Conservation (phyloP, 2,888 invertebrate species). For the Mimas tiliae region DNA sequence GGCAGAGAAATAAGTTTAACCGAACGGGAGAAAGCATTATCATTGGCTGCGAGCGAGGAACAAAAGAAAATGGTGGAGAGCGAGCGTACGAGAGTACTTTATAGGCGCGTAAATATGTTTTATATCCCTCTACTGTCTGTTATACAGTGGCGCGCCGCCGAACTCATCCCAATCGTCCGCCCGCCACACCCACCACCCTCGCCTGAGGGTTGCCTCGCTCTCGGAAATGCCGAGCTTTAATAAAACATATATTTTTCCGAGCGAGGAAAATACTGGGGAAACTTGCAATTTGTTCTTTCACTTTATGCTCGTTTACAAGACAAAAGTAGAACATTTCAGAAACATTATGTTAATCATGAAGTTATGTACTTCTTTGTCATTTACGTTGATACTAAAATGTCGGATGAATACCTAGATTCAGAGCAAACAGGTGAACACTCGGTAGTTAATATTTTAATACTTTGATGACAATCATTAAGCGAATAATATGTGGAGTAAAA, state of each 20-base stretch:
- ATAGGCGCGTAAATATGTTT: slow-evolving; percentile 86
- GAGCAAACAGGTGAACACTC: background rate
- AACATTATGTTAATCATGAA: slow-evolving; percentile 84
- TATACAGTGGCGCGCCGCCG: slow-evolving; percentile 82
- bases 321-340: slow-evolving; percentile 84
- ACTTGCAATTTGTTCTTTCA: slow-evolving; percentile 85
- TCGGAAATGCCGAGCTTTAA: slow-evolving; percentile 85
- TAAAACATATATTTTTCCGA: slow-evolving; percentile 85
- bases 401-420: background rate
- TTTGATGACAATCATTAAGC: background rate
- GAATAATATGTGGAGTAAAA: background rate
- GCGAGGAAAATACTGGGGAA: slow-evolving; percentile 85
- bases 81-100: slow-evolving; percentile 84
- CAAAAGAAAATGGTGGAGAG: slow-evolving; percentile 84
- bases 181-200: slow-evolving; percentile 63
- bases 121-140: slow-evolving; percentile 85
- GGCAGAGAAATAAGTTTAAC: slow-evolving; percentile 83
- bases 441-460: slow-evolving; percentile 8
- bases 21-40: slow-evolving; percentile 83
- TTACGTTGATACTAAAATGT: slow-evolving; percentile 35
- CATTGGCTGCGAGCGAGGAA: slow-evolving; percentile 82
- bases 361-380: slow-evolving; percentile 71
- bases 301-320: slow-evolving; percentile 85
- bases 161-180: slow-evolving; percentile 56
- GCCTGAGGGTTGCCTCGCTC: slow-evolving; percentile 78